phyloP scores from a whole-genome alignment of 1,140 invertebrate species.

The Drosophila funebris region DNA sequence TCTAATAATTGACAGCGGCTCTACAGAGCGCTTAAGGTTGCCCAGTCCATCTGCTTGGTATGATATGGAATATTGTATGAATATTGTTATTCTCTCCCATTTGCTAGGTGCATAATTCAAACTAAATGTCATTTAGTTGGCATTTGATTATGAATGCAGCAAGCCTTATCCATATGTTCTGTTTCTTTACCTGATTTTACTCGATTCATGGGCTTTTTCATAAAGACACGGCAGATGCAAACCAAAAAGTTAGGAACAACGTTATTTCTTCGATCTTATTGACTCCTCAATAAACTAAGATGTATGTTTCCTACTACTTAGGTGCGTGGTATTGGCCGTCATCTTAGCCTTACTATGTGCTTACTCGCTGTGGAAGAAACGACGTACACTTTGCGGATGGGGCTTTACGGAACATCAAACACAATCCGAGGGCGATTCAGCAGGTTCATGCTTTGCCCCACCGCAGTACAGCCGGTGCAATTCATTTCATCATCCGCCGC shows the following conservation, averaged over 20 bases:
- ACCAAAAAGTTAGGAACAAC: slow-evolving; percentile 57
- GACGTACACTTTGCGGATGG: slow-evolving; percentile 85
- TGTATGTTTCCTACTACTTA: slow-evolving; percentile 71
- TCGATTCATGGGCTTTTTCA: slow-evolving; percentile 66
- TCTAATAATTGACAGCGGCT: slow-evolving; percentile 7
- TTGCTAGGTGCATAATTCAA: slow-evolving; percentile 55
- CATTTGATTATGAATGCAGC: slow-evolving; percentile 66
- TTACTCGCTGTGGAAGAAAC: slow-evolving; percentile 88
- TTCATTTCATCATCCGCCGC: slow-evolving; percentile 90
- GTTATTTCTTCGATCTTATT: background rate
- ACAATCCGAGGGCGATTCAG: slow-evolving; percentile 89
- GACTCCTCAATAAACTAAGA: background rate
- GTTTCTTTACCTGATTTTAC: background rate
- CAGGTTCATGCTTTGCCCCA: slow-evolving; percentile 90
- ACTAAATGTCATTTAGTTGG: slow-evolving; percentile 68
- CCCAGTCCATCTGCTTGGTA: slow-evolving; percentile 45
- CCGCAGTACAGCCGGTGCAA: slow-evolving; percentile 91
- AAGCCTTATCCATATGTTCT: slow-evolving; percentile 18
- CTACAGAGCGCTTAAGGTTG: slow-evolving; percentile 24
- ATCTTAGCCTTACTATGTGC: slow-evolving; percentile 87
- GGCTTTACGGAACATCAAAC: slow-evolving; percentile 83
- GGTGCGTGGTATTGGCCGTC: slow-evolving; percentile 86
- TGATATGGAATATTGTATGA: slow-evolving; percentile 44
- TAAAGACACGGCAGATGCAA: slow-evolving; percentile 59
- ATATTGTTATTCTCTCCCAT: slow-evolving; percentile 45